Percentiles rank a stretch among this genome's conserved stretches.
These are phyloP conservation scores for Terebella lapidaria DNA, from an alignment of 2,888 invertebrate species.

Conservation along the genomic window DNA sequence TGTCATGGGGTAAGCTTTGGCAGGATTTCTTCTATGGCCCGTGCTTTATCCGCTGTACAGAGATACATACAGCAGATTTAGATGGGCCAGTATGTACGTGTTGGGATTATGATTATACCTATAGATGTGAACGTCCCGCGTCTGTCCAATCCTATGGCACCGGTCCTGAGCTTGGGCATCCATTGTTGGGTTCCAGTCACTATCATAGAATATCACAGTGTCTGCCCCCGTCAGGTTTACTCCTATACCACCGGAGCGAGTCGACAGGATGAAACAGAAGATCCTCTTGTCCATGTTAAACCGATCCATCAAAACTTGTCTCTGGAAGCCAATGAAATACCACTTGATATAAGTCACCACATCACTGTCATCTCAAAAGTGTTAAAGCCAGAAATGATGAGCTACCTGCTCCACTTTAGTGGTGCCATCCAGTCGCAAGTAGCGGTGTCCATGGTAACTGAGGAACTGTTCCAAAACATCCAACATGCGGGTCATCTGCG, in stretches of 20 bases:
- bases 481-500: slow-evolving; percentile 99
- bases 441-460: slow-evolving; percentile 93
- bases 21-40: background rate
- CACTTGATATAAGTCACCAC: background rate
- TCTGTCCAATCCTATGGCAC: slow-evolving; percentile 98
- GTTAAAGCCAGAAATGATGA: background rate
- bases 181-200: slow-evolving; percentile 99
- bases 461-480: slow-evolving; percentile 96
- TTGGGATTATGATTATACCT: too few relatives aligned
- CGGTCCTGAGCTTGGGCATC: slow-evolving; percentile 76
- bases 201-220: slow-evolving; percentile 98
- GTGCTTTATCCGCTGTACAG: background rate
- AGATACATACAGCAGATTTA: too few relatives aligned
- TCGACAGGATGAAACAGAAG: slow-evolving; percentile 96
- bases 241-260: slow-evolving; percentile 94
- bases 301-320: slow-evolving; percentile 82
- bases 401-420: slow-evolving; percentile 66
- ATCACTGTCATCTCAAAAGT: slow-evolving; percentile 2
- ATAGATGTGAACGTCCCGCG: slow-evolving; percentile 97
- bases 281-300: slow-evolving; percentile 93
- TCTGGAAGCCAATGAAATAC: background rate
- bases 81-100: too few relatives aligned
- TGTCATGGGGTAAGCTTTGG: background rate
- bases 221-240: slow-evolving; percentile 98
- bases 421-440: slow-evolving; percentile 86